These are phyloP conservation scores for Raja brachyura DNA, from an alignment of 2,113 vertebrate genomes.

Conservation along the genomic window DNA sequence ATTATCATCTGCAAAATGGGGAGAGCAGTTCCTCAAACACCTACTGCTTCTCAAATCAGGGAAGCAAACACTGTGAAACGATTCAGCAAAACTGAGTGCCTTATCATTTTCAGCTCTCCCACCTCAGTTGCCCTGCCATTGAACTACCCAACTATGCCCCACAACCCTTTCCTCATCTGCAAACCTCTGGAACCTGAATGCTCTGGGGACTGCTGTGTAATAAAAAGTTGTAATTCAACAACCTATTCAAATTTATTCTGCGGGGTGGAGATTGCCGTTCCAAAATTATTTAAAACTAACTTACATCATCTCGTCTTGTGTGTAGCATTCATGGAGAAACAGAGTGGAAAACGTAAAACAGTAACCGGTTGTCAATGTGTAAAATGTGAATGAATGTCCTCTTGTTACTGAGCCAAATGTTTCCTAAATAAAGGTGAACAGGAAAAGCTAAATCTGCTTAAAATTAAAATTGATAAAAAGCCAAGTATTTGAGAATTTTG, in stretches of 20 bases:
- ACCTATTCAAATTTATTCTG: not conserved
- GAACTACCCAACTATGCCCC: not conserved
- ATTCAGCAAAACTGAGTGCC: not conserved
- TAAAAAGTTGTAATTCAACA: not conserved
- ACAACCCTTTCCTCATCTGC: not conserved
- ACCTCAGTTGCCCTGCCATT: not conserved
- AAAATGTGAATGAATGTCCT: not conserved
- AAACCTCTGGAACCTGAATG: not conserved
- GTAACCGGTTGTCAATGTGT: not conserved
- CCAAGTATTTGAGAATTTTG: not conserved
- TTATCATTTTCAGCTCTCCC: not conserved
- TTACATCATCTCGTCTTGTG: not conserved
- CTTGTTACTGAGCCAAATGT: not conserved
- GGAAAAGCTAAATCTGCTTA: not conserved
- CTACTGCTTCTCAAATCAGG: not conserved
- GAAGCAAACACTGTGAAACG: no score
- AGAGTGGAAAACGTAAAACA: constrained; percentile 17
- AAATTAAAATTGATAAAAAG: constrained; percentile 18
- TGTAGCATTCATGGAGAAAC: not conserved
- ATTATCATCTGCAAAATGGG: no score
- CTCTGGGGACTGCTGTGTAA: no score
- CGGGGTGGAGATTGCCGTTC: not conserved
- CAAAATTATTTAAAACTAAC: not conserved
- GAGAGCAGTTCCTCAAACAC: not conserved
- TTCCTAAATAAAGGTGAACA: constrained; percentile 10